A percentile compares a stretch with the other conserved stretches of the same genome.
Evolutionary conservation across 2,113 vertebrate species (phyloP).

Genomic region (Piprites chloris): DNA sequence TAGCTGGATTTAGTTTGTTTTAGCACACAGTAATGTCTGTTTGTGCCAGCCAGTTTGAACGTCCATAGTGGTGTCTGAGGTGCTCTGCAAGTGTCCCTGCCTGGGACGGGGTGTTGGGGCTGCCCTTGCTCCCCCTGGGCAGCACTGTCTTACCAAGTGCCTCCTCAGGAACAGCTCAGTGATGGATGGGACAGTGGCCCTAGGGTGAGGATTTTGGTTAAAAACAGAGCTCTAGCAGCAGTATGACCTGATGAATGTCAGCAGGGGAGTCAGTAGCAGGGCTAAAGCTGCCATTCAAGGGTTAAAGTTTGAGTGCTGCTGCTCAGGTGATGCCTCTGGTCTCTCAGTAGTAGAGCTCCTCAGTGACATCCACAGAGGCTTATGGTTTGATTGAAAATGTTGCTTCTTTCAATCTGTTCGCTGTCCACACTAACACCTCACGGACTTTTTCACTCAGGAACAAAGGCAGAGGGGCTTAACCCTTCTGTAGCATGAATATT

Average conservation of each 20-base stretch:
- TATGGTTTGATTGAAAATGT: constrained; percentile 68
- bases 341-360: constrained; percentile 60
- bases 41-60: background rate
- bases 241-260: background rate
- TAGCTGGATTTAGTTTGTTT: background rate
- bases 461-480: constrained; percentile 75
- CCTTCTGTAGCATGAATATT: constrained; percentile 70
- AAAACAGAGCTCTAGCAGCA: background rate
- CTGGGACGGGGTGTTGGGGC: accelerated
- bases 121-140: background rate
- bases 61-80: background rate
- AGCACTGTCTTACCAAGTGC: background rate
- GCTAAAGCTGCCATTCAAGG: background rate
- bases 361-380: constrained; percentile 28
- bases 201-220: background rate
- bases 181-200: background rate
- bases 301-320: constrained; percentile 58
- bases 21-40: background rate
- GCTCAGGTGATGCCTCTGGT: constrained; percentile 56
- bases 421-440: constrained; percentile 36
- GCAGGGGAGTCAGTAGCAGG: background rate
- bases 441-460: constrained; percentile 61
- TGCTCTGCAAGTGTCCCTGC: background rate
- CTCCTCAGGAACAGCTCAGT: background rate
- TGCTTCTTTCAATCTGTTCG: constrained; percentile 42